Evolutionary conservation across 2,113 vertebrate species (phyloP), one percentile per base, ranked within the genome.

Genomic region (Oceanodroma tethys): DNA sequence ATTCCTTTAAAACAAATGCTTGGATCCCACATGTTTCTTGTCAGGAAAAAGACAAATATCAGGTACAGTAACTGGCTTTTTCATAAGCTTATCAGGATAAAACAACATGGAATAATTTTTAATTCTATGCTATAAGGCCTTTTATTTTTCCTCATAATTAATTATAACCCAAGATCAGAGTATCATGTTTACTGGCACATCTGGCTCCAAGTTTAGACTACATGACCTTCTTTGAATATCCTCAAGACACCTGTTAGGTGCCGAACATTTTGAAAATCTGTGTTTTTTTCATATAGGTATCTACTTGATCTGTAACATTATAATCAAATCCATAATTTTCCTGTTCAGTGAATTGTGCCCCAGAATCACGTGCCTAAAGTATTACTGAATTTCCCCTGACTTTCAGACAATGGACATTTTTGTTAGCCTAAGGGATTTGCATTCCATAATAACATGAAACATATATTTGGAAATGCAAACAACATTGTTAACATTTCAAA

Each of bases 401-500:
- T 97, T 97, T 92, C 60, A 88, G 65, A 85, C 34, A 90, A 30
- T 83, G 38, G 29, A 9, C 2, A 5, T 66, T 85, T 84, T 78
- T 94, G n/a, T 52, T 94, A 90, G 84, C 43, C 30, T 60, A 34
- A 80, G 47, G 25, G 22, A 96, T 92, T 81, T 80, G 38, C 36
- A 4, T 10, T 91, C 53, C 70, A 83, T 82, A 86, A 65, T 91
- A 90, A 93, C 13, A 55, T 58, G 67, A 95, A 95, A 94, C 85
- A 81, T 91, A 66, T 78, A 95, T 95, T 97, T 93, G 56, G 68
- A 97, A 97, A 96, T 88, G 68, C 47, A 94, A 96, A 96, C 72
- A 97, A 84, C 43, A 76, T 47, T 80, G 73, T 96, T 96, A 95
- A 95, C 66, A 95, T 96, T 98, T 98, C 88, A 97, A 86, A 71